Evolutionary conservation across 2,888 invertebrate species (phyloP).

Genomic region (Acanthosepion esculentum): DNA sequence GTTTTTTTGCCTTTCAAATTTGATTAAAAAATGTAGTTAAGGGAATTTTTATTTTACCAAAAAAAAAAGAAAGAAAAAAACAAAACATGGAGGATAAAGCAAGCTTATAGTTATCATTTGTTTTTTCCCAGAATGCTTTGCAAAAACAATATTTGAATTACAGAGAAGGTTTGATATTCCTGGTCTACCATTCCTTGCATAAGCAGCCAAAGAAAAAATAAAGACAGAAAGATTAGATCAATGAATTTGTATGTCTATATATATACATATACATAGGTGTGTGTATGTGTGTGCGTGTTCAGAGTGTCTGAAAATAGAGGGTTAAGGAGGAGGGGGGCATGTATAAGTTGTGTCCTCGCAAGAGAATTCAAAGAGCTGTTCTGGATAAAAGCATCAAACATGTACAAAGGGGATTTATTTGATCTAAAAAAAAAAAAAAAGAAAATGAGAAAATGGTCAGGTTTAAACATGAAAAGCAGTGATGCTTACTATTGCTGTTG

Average conservation of each 20-base stretch:
- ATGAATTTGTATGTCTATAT: background rate
- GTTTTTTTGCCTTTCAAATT: background rate
- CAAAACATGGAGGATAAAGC: background rate
- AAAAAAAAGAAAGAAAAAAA: background rate
- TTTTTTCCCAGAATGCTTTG: background rate
- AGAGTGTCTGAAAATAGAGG: background rate
- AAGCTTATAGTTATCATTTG: background rate
- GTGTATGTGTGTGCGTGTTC: background rate
- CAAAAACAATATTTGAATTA: constrained; percentile 33
- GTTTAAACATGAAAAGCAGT: background rate
- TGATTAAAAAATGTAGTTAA: background rate
- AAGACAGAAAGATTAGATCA: constrained; percentile 1
- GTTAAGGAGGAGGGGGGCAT: background rate
- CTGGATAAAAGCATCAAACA: no score
- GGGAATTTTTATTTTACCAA: background rate
- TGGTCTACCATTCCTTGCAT: constrained; percentile 33
- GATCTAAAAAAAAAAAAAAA: background rate
- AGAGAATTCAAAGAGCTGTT: background rate
- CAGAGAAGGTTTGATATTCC: constrained; percentile 33
- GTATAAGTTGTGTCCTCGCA: background rate
- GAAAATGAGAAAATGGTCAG: background rate
- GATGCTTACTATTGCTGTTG: background rate
- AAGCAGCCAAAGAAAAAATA: background rate
- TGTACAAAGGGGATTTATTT: background rate
- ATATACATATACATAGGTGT: no score